phyloP scores from a whole-genome alignment of 2,113 vertebrate species.

The Macrotis lagotis region DNA sequence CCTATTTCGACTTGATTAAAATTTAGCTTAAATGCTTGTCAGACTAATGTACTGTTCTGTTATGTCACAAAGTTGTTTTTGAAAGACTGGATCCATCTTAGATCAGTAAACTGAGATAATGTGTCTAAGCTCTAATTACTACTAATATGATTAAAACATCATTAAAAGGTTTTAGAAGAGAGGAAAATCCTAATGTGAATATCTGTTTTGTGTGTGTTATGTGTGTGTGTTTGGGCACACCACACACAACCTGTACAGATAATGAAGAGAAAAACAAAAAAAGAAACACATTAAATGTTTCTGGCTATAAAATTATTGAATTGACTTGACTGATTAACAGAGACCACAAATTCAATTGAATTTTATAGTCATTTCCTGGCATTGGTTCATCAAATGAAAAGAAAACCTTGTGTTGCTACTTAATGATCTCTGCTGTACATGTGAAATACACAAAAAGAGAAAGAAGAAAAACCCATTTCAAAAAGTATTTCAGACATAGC shows the following conservation, averaged over 20 bases:
- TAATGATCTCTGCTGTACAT: constrained; percentile 58
- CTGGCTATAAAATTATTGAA: constrained; percentile 40
- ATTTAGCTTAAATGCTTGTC: constrained; percentile 12
- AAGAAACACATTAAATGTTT: constrained; percentile 31
- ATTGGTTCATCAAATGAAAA: constrained; percentile 68
- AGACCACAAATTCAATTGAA: constrained; percentile 69
- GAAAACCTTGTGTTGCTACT: constrained; percentile 42
- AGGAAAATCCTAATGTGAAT: not conserved
- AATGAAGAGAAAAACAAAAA: constrained; percentile 47
- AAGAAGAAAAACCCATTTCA: not conserved
- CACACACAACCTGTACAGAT: constrained; percentile 44
- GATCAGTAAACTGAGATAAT: not conserved
- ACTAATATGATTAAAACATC: not conserved
- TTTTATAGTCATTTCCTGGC: constrained; percentile 63
- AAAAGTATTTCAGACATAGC: not conserved
- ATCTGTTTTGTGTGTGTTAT: no score
- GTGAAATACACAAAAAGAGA: constrained; percentile 70
- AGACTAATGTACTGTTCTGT: constrained; percentile 25
- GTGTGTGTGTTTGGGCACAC: not conserved
- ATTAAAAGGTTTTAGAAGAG: not conserved
- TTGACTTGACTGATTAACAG: constrained; percentile 52
- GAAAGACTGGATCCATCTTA: not conserved
- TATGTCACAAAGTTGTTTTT: not conserved
- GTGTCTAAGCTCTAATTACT: not conserved
- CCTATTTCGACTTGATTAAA: constrained; percentile 16